Conservation (phyloP, 2,797 vertebrate species). For the Lindbergichthys nudifrons region DNA sequence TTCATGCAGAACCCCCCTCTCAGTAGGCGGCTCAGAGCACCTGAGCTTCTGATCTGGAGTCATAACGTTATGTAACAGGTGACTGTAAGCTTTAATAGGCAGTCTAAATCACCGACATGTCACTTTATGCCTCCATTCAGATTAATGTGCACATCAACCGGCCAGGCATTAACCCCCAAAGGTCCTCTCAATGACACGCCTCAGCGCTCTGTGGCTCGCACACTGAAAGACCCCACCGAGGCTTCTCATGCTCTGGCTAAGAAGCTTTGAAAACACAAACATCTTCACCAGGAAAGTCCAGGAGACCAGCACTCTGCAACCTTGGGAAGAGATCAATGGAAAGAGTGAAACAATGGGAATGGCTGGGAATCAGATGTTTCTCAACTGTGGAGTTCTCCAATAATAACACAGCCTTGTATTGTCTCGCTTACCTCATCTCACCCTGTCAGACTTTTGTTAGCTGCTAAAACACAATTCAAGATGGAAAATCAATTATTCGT, state of each 20-base stretch:
- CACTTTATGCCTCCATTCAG: conserved; percentile 62
- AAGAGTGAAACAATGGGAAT: conserved; percentile 50
- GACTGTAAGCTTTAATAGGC: conserved; percentile 51
- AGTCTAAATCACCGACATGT: conserved; percentile 58
- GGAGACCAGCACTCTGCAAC: conserved; percentile 33
- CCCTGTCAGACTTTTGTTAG: conserved; percentile 9
- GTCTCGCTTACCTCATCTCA: conserved; percentile 37
- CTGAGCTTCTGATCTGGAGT: conserved; percentile 27
- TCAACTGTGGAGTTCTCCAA: conserved; percentile 16
- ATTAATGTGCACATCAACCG: conserved; percentile 55
- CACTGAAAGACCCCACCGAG: conserved; percentile 21
- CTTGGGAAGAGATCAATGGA: conserved; percentile 39
- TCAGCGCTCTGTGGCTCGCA: conserved; percentile 45
- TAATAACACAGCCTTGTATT: conserved; percentile 15
- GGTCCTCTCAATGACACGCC: conserved; percentile 60
- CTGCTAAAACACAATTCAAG: conserved; percentile 7
- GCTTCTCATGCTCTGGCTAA: conserved; percentile 27
- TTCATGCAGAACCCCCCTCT: conserved; percentile 16
- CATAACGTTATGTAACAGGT: conserved; percentile 38
- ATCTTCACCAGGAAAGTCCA: conserved; percentile 29
- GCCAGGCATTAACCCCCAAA: conserved; percentile 49
- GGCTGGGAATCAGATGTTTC: conserved; percentile 31
- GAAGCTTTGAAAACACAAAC: conserved; percentile 31
- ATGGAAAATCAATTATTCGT: neutral
- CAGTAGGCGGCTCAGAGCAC: conserved; percentile 3